phyloP scores from a whole-genome alignment of 2,888 invertebrate species.

The Sinodicranocentrus sp. region DNA sequence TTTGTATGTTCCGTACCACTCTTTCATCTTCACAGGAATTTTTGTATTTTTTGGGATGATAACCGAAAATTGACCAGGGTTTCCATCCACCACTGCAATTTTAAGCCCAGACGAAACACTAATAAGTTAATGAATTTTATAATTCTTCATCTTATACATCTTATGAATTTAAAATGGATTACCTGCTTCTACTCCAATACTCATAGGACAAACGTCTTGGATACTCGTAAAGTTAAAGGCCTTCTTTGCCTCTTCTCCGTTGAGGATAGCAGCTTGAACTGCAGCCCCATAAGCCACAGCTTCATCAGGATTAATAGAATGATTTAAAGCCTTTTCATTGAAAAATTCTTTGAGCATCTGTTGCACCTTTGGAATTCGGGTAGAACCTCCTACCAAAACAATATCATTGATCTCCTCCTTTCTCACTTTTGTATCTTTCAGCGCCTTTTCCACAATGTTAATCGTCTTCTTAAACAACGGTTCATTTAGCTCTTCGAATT shows the following conservation, averaged over 20 bases:
- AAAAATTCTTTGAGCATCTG: slow-evolving; percentile 87
- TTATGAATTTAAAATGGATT: too few species aligned
- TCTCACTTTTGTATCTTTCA: slow-evolving; percentile 10
- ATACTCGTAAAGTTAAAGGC: slow-evolving; percentile 55
- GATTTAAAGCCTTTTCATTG: slow-evolving; percentile 85
- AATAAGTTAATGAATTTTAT: too few species aligned
- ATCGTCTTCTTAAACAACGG: slow-evolving; percentile 32
- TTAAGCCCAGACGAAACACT: too few species aligned
- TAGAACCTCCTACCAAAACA: slow-evolving; percentile 90
- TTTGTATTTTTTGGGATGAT: slow-evolving; percentile 59
- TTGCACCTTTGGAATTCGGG: slow-evolving; percentile 89
- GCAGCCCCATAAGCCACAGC: slow-evolving; percentile 90
- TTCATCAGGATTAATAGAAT: slow-evolving; percentile 89
- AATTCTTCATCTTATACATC: too few species aligned
- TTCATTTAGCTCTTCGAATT: slow-evolving; percentile 47
- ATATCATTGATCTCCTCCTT: slow-evolving; percentile 80
- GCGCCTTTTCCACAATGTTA: slow-evolving; percentile 31
- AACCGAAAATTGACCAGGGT: slow-evolving; percentile 12
- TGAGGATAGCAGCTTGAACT: slow-evolving; percentile 85
- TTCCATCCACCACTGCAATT: slow-evolving; percentile 3
- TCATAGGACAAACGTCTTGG: slow-evolving; percentile 64
- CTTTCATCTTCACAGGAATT: slow-evolving; percentile 36
- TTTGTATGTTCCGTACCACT: slow-evolving; percentile 40
- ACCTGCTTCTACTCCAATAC: slow-evolving; percentile 62
- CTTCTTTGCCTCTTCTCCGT: slow-evolving; percentile 52